These are phyloP conservation scores for Falco concolor DNA, from an alignment of 2,797 vertebrate species.

Conservation along the genomic window DNA sequence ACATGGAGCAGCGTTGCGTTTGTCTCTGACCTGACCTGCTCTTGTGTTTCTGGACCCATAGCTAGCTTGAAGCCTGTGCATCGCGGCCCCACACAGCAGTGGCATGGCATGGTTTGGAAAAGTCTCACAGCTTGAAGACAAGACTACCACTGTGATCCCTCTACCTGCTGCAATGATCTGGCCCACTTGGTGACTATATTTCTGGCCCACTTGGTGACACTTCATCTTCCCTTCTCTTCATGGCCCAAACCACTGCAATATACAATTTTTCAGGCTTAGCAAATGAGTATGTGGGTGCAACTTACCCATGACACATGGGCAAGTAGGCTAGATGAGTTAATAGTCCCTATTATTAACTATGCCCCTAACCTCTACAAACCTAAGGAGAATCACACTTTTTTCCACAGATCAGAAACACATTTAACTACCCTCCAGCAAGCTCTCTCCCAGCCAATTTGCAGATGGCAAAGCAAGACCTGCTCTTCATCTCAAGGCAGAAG, in stretches of 20 bases:
- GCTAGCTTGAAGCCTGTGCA: neutral
- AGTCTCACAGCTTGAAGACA: neutral
- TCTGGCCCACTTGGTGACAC: neutral
- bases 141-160: neutral
- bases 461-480: neutral
- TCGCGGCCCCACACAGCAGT: neutral
- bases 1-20: accelerated
- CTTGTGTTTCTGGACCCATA: neutral
- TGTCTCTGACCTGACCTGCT: neutral
- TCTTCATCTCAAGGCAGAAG: neutral
- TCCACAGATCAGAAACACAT: neutral
- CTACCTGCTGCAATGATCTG: neutral
- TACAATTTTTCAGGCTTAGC: neutral
- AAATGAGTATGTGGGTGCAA: neutral
- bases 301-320: accelerated
- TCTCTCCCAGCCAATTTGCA: neutral
- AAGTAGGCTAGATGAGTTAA: neutral
- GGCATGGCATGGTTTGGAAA: neutral
- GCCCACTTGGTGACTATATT: neutral
- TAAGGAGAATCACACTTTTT: neutral
- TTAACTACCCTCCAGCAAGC: neutral
- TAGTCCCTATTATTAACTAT: neutral
- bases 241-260: neutral
- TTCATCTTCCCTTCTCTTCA: neutral
- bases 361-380: neutral